Conservation (phyloP, 2,113 vertebrate genomes). For the Dinomys branickii region DNA sequence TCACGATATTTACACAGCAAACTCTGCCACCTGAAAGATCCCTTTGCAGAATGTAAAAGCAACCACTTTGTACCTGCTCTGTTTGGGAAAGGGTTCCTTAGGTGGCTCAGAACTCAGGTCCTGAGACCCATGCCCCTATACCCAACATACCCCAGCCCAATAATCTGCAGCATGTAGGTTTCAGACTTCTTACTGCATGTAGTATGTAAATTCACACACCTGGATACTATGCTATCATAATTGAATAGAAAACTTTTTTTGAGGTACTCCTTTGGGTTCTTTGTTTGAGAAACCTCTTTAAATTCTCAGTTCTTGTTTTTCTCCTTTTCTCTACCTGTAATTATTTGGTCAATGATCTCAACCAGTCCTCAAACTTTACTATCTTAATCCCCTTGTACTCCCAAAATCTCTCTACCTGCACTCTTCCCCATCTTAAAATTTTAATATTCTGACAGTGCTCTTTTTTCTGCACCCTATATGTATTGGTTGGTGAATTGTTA, state of each 20-base stretch:
- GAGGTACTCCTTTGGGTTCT: neutral
- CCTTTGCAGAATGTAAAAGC: conserved; percentile 37
- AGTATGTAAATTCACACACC: neutral
- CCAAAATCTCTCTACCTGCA: neutral
- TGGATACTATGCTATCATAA: neutral
- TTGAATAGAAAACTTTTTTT: neutral
- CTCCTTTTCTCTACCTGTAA: neutral
- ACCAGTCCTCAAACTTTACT: neutral
- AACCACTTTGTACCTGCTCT: neutral
- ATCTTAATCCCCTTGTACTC: neutral
- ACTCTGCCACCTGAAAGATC: neutral
- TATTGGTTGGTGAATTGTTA: neutral
- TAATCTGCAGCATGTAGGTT: neutral
- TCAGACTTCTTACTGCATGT: neutral
- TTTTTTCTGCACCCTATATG: neutral
- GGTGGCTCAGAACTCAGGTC: neutral
- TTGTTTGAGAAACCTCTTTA: conserved; percentile 1
- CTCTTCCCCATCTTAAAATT: conserved; percentile 4
- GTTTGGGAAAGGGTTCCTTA: neutral
- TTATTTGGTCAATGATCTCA: conserved; percentile 21
- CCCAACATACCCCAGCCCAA: neutral
- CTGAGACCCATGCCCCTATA: neutral
- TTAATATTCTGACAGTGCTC: neutral
- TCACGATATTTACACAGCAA: conserved; percentile 52
- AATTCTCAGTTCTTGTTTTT: conserved; percentile 2